A percentile compares a stretch with the other conserved stretches of the same genome.
phyloP scores from a whole-genome alignment of 1,140 invertebrate species.

The Diabrotica virgifera region DNA sequence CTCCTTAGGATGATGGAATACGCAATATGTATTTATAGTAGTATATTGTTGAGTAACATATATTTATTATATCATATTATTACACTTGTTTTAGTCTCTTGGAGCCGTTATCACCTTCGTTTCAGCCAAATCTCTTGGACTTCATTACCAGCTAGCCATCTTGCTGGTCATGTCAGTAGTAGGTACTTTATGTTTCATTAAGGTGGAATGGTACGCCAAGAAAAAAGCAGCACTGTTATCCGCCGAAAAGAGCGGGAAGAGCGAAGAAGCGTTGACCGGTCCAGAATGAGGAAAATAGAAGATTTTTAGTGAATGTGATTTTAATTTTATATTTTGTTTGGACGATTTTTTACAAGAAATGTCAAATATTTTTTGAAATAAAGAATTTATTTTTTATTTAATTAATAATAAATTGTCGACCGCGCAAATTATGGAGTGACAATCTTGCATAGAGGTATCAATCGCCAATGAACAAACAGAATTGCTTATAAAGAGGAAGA shows the following conservation, averaged over 20 bases:
- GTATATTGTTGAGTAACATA: too few species aligned
- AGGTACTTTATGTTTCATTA: conserved; percentile 77
- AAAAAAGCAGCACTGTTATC: background rate
- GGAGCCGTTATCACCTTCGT: conserved; percentile 87
- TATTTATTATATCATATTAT: too few species aligned
- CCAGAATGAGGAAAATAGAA: background rate
- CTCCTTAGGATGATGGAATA: too few species aligned
- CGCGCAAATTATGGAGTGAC: too few species aligned
- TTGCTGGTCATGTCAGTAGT: conserved; percentile 68
- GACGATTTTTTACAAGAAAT: too few species aligned
- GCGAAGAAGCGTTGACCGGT: background rate
- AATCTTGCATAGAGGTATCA: too few species aligned
- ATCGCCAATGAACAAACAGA: too few species aligned
- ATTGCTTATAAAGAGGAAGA: too few species aligned
- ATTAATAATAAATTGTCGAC: too few species aligned
- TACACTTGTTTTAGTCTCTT: conserved; percentile 66
- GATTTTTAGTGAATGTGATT: background rate
- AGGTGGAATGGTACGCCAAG: conserved; percentile 28
- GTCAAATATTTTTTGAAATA: too few species aligned
- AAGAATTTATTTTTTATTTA: too few species aligned
- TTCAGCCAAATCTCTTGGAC: conserved; percentile 73
- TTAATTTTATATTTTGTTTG: background rate
- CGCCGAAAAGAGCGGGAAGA: background rate
- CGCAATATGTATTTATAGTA: too few species aligned
- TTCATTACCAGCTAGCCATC: conserved; percentile 80